These are phyloP conservation scores for Phyllotreta striolata DNA, from an alignment of 2,888 invertebrate species.

Conservation along the genomic window DNA sequence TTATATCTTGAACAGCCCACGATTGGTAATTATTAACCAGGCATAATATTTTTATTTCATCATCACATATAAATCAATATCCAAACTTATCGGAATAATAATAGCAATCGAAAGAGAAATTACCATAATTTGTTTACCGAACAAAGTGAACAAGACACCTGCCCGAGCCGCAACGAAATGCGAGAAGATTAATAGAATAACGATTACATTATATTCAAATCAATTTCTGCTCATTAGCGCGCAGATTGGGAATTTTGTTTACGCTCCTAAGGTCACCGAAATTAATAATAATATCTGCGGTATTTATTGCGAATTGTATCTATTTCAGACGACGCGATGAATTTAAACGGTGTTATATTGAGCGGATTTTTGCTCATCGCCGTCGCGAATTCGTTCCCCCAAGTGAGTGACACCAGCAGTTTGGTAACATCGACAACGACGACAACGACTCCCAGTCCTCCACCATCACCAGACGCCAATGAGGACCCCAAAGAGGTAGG, in stretches of 20 bases:
- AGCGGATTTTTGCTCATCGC: conserved; percentile 19
- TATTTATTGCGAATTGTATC: background rate
- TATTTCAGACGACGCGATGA: conserved; percentile 26
- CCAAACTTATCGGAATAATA: too few relatives aligned
- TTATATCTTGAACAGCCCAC: too few relatives aligned
- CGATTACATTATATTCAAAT: conserved; percentile 1
- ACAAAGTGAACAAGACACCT: too few relatives aligned
- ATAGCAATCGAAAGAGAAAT: too few relatives aligned
- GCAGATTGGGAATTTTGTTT: conserved; percentile 1
- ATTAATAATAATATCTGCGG: background rate
- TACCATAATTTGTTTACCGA: too few relatives aligned
- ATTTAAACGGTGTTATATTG: conserved; percentile 10
- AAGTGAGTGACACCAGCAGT: conserved; percentile 29
- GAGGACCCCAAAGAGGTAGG: too few relatives aligned
- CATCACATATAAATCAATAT: too few relatives aligned
- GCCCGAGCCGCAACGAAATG: too few relatives aligned
- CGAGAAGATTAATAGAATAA: conserved; percentile 1
- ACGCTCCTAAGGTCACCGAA: background rate
- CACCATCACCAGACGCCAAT: too few relatives aligned
- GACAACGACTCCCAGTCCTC: background rate
- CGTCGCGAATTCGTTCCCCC: conserved; percentile 17
- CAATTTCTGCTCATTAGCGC: background rate
- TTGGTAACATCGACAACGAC: conserved; percentile 28
- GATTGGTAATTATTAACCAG: too few relatives aligned
- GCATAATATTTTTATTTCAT: too few relatives aligned